Base-by-base conservation (phyloP, 2,113 vertebrate species). In the Ibidorhyncha struthersii region DNA sequence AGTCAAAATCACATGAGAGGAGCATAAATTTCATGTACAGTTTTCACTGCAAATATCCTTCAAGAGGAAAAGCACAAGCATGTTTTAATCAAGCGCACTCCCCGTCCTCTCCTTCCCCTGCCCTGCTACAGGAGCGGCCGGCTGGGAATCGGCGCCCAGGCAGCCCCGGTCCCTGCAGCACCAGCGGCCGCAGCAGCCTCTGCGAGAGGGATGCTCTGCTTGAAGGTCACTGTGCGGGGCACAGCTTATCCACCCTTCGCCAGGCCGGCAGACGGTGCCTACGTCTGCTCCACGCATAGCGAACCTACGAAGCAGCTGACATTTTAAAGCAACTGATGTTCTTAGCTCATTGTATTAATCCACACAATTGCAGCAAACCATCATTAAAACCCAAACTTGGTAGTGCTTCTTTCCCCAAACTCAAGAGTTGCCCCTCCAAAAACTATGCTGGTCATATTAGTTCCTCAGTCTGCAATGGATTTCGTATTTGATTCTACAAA, bases 21-120 rank as follows among this genome's bases (percentile, higher is more conserved):
- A 81, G 95, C 90, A 97, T 98, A 98, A 97, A 98, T 98, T 97
- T 97, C 94, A 81, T 1, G 17, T 90, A 79, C 91, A 86, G 94
- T 79, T 95, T 87, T 82, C 95, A 94, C 94, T 90, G 92, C 96
- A 92, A 96, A 97, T 89, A 93, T 36, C 32, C 76, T 94, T 93
- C 84, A 67, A 22, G 87, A 94, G 94, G 76, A 89, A 73, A 88
- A 86, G 95, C 90, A 90, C 95, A 93, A 78, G 27, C 86, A 81
- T 43, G 93, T 94, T 94, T 82, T 89, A 95, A 89, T 91, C 90
- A 83, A 90, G 61, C 27, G 53, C 55, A 34, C 40, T 66, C 47
- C 63, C 47, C 53, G 52, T 13, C 12, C 38, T 67, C 56, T 79
- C 56, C 17, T 63, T 52, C 66, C 53, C 11, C 34, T 61, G 50